phyloP scores from a whole-genome alignment of 2,888 invertebrate genomes.

The Smittia aterrima region DNA sequence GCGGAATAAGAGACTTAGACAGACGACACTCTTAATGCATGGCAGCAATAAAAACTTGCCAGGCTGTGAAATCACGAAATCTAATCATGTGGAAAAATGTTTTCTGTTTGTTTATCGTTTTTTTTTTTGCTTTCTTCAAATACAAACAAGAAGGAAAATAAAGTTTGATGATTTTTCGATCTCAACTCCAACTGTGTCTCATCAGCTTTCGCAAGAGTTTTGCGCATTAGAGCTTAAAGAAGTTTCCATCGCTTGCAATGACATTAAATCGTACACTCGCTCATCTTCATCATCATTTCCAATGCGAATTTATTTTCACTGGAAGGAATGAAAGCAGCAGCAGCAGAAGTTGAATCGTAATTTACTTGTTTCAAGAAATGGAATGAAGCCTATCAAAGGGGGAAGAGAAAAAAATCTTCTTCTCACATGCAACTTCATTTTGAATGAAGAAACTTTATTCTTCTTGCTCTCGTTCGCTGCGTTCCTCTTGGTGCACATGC shows the following conservation, averaged over 20 bases:
- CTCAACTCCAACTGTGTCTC: no score
- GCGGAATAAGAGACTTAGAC: background rate
- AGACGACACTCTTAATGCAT: constrained; percentile 24
- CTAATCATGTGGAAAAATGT: constrained; percentile 37
- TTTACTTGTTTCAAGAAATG: no score
- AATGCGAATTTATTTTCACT: no score
- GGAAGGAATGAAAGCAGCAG: no score
- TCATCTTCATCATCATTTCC: no score
- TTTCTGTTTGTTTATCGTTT: constrained; percentile 20
- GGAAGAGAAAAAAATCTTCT: background rate
- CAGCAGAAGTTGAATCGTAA: no score
- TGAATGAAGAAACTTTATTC: background rate
- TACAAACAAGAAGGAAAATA: background rate
- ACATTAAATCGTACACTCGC: no score
- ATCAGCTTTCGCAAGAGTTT: no score
- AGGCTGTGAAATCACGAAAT: constrained; percentile 30
- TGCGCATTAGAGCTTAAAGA: no score
- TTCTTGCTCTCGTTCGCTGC: background rate
- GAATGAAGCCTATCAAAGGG: no score
- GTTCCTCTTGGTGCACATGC: background rate
- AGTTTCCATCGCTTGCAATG: no score
- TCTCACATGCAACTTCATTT: constrained; percentile 4
- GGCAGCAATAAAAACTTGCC: constrained; percentile 20
- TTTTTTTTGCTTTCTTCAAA: background rate
- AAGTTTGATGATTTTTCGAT: no score